Evolutionary conservation across 2,797 vertebrate genomes (phyloP), one percentile per base, ranked within the genome.

Genomic region (Sebastes minor): DNA sequence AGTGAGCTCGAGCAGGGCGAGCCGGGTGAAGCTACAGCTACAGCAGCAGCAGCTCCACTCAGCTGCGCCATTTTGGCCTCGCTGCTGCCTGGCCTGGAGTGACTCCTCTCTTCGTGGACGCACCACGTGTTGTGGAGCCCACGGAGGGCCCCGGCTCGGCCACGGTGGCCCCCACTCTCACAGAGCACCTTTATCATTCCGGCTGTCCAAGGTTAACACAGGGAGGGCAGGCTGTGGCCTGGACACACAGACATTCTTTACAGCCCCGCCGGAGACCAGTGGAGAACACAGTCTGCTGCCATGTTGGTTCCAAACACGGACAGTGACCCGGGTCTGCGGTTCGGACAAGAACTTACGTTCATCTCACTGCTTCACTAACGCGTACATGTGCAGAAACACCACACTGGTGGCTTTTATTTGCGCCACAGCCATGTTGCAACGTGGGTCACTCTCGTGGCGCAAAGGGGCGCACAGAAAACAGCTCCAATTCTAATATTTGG

Each of bases 51-150:
- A 59, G 73, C 74, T 78, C 35, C 79, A 57, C 13, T 64, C 73
- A 72, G 82, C 80, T 78, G 82, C 95, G 94, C 95, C 94, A 95
- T 95, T 95, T 94, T 95, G 86, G 89, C 82, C 81, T 76, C 85
- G 33, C 33, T 35, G 10, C 71, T 71, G 77, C 79, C 90, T 93
- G 92, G 94, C 90, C 92, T 94, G 88, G 81, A 80, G 77, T 67
- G 90, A 88, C 86, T 92, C 83, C 75, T 80, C 81, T 81, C 70
- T 74, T 69, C 83, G 84, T 80, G 88, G 76, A 90, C 9, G 81
- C 75, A 92, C 91, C 94, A 94, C 94, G 93, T 95, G 95, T 77
- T 78, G 53, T 67, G 72, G 78, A 86, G 65, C 83, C 59, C 81
- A 86, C 64, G n/a, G 68, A 81, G 38, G 80, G 81, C 81, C 79